A percentile compares a stretch with the other conserved stretches of the same genome.
phyloP scores from a whole-genome alignment of 1,140 invertebrate genomes.

The Lycorma delicatula region DNA sequence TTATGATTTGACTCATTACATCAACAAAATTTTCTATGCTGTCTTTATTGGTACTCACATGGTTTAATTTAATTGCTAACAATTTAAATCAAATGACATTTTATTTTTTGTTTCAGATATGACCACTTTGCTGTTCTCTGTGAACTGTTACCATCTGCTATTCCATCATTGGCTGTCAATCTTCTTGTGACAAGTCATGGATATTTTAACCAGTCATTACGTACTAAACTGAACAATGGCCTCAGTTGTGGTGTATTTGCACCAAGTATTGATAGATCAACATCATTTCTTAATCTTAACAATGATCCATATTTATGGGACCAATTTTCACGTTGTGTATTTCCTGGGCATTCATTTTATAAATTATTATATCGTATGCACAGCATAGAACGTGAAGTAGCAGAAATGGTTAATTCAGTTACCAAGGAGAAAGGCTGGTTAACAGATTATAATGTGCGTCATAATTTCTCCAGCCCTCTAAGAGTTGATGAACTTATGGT shows the following conservation, averaged over 20 bases:
- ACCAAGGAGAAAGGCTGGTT: conserved; percentile 52
- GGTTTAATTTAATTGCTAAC: background rate
- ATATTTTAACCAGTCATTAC: conserved; percentile 48
- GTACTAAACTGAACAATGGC: conserved; percentile 43
- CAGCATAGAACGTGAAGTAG: conserved; percentile 43
- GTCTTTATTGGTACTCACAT: too few species aligned
- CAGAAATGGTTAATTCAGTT: conserved; percentile 17
- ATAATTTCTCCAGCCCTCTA: conserved; percentile 63
- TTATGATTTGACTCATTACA: too few species aligned
- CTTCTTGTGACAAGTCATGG: conserved; percentile 50
- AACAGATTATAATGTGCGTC: conserved; percentile 68
- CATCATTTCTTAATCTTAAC: conserved; percentile 44
- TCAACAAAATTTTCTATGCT: too few species aligned
- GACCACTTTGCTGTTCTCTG: conserved; percentile 73
- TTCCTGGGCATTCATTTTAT: conserved; percentile 48
- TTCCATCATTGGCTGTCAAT: conserved; percentile 61
- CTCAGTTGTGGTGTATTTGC: conserved; percentile 43
- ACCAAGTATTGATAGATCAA: conserved; percentile 20
- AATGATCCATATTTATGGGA: conserved; percentile 50
- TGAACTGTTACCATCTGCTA: conserved; percentile 55
- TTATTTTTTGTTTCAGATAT: conserved; percentile 40
- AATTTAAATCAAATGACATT: background rate
- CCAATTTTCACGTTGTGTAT: conserved; percentile 43
- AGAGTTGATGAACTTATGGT: conserved; percentile 57
- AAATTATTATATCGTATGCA: conserved; percentile 46